phyloP scores from a whole-genome alignment of 1,140 invertebrate species.

The Halesus radiatus region DNA sequence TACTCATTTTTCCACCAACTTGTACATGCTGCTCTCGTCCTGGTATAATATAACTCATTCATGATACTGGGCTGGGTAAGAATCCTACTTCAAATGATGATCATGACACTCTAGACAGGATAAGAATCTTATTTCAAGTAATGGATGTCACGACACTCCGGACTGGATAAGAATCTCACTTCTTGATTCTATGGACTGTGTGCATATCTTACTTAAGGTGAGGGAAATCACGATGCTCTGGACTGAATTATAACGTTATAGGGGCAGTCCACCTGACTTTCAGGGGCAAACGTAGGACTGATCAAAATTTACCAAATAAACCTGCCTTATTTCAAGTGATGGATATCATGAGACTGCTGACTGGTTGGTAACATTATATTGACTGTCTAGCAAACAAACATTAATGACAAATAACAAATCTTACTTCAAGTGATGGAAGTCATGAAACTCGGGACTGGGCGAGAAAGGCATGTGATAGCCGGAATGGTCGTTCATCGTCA shows the following conservation, averaged over 20 bases:
- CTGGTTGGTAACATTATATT: neutral
- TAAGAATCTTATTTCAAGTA: slow-evolving; percentile 84
- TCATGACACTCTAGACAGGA: neutral
- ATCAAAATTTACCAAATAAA: neutral
- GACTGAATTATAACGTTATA: neutral
- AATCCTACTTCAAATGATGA: too few species aligned
- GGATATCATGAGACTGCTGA: neutral
- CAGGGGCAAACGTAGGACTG: neutral
- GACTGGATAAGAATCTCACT: slow-evolving; percentile 90
- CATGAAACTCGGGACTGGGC: slow-evolving; percentile 91
- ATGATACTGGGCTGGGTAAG: too few species aligned
- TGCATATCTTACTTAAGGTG: too few species aligned
- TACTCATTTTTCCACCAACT: too few species aligned
- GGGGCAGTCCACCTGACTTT: neutral
- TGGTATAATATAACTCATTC: too few species aligned
- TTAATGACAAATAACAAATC: slow-evolving; percentile 49
- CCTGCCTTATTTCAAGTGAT: neutral
- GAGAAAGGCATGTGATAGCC: slow-evolving; percentile 93
- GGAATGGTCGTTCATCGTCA: slow-evolving; percentile 88
- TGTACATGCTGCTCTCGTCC: too few species aligned
- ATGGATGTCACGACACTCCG: slow-evolving; percentile 92
- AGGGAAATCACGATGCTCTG: slow-evolving; percentile 61
- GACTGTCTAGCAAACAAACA: too few species aligned
- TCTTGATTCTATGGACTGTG: too few species aligned
- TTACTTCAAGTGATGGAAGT: slow-evolving; percentile 92